These are phyloP conservation scores for Ptychochromis oligacanthus DNA, from an alignment of 2,113 vertebrate genomes.

Conservation along the genomic window DNA sequence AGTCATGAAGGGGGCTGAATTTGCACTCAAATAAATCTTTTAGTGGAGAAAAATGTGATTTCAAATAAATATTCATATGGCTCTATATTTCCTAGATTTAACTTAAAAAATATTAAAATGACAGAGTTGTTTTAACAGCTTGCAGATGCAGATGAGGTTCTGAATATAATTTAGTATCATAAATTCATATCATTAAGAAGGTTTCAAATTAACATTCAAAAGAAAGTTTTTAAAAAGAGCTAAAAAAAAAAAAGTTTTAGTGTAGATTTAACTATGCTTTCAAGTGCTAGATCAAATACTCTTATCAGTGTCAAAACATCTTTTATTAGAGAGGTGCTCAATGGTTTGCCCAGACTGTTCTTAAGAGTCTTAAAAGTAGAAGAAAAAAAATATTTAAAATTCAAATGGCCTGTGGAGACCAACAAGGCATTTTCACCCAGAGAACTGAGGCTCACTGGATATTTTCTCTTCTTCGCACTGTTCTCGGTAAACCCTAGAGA, in stretches of 20 bases:
- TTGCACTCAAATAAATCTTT: not conserved
- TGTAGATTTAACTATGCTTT: not conserved
- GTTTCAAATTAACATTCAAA: not conserved
- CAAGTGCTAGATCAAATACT: not conserved
- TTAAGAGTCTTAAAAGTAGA: not conserved
- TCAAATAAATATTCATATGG: not conserved
- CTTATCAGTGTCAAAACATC: not conserved
- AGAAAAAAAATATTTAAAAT: no score
- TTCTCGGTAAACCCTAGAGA: not conserved
- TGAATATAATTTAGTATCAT: no score
- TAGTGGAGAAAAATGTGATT: no score
- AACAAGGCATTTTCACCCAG: no score
- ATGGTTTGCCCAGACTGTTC: rapidly evolving
- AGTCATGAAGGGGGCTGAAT: not conserved
- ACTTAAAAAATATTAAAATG: no score
- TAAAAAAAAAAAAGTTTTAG: not conserved
- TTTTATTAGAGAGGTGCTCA: not conserved
- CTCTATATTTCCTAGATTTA: no score
- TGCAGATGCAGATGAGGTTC: not conserved
- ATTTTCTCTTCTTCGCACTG: not conserved
- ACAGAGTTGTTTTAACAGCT: not conserved
- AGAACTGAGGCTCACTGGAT: not conserved
- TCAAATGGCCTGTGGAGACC: no score
- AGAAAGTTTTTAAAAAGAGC: no score
- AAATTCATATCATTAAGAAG: no score